Base-by-base conservation (phyloP, 2,888 invertebrate genomes). In the Coelopa pilipes region DNA sequence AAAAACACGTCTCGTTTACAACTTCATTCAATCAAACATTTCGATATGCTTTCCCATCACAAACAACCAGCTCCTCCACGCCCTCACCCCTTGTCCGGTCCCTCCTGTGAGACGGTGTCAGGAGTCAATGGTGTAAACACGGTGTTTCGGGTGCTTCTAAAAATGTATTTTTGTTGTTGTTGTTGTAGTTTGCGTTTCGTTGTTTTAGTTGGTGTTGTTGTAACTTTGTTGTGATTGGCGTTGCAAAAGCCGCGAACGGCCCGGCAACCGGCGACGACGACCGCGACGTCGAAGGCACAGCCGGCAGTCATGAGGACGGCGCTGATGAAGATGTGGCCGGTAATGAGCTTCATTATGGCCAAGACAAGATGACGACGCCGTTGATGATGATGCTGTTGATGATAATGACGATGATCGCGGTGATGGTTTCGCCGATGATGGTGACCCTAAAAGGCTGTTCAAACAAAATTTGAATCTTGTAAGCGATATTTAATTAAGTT, bases 301-400 rank as follows among this genome's bases (percentile, higher is more conserved):
- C 57, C 5, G 21, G 21, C 0, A 21, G 17, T 15, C 19, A 11
- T 19, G 10, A n/a, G 17, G 57, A 1, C 21, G 57, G 11, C 17
- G 57, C 17, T n/a, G 9, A 11, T 57, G 55, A 17, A 17, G 55
- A 19, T 57, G 57, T n/a, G 11, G 55, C 19, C 55, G 34, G 34
- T 34, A 34, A 34, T 34, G 19, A 13, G 13, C 11, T 19, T 60
- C 24, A 11, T 60, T 34, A 34, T 34, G 34, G 34, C 60, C 4
- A 12, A 5, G 21, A 11, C 17, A 24, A 24, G 34, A 34, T 7
- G 34, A 34, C 7, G 34, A 34, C 45, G 46, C 17, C n/a, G 65
- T 13, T 45, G n/a, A 65, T 45, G 67, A 50, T 50, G 34, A 66
- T n/a, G n/a, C n/a, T n/a, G n/a, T n/a, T n/a, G 60, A 24, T 60